Evolutionary conservation across 2,888 invertebrate species (phyloP).

Genomic region (Dioctria linearis): DNA sequence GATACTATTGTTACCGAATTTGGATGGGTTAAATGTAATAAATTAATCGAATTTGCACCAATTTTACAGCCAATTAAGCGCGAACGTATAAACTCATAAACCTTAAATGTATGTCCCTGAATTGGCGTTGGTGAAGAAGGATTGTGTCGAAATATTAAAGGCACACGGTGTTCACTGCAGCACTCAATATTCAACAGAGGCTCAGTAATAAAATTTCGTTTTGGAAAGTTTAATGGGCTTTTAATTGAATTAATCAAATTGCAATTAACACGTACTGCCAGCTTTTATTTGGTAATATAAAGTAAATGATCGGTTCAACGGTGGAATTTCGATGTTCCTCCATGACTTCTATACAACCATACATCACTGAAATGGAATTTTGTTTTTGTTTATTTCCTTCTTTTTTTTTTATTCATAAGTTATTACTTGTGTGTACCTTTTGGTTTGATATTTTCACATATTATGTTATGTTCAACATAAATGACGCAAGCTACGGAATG

Average conservation of each 20-base stretch:
- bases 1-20: neutral
- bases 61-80: conserved; percentile 56
- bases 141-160: neutral
- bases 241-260: conserved; percentile 47
- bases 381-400: no score
- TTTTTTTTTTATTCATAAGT: no score
- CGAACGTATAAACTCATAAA: conserved; percentile 37
- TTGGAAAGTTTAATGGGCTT: conserved; percentile 41
- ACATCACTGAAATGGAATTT: no score
- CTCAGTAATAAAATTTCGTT: conserved; percentile 33
- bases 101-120: neutral
- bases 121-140: neutral
- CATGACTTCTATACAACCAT: no score
- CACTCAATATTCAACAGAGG: conserved; percentile 5
- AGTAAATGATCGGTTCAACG: neutral
- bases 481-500: no score
- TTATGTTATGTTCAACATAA: no score
- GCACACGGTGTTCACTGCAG: neutral
- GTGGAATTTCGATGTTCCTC: no score
- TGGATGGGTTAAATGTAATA: conserved; percentile 32
- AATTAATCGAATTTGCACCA: conserved; percentile 55
- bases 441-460: no score
- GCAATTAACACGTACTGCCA: conserved; percentile 39
- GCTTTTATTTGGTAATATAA: conserved; percentile 32
- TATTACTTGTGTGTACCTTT: no score